A percentile compares a stretch with the other conserved stretches of the same genome.
phyloP scores from a whole-genome alignment of 2,888 invertebrate genomes.

The Tinea semifulvella region DNA sequence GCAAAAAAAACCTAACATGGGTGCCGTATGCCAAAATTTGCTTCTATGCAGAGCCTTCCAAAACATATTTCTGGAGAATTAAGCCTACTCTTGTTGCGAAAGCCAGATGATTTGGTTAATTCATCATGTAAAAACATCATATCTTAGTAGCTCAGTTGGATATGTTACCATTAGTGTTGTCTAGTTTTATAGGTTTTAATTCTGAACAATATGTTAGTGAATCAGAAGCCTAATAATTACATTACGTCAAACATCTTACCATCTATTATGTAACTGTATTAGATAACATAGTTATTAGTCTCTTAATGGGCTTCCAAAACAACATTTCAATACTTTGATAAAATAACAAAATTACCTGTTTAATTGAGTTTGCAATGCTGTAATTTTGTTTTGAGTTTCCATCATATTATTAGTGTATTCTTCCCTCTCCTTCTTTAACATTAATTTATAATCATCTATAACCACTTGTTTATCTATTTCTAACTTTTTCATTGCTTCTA shows the following conservation, averaged over 20 bases:
- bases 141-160: too few relatives aligned
- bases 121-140: too few relatives aligned
- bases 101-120: too few relatives aligned
- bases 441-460: slow-evolving; percentile 56
- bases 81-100: too few relatives aligned
- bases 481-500: slow-evolving; percentile 41
- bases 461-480: slow-evolving; percentile 50
- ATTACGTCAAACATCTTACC: slow-evolving; percentile 6
- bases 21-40: too few relatives aligned
- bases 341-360: too few relatives aligned
- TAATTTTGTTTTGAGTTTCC: slow-evolving; percentile 37
- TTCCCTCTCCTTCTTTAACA: slow-evolving; percentile 58
- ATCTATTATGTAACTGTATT: background rate
- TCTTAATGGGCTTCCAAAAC: background rate
- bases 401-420: slow-evolving; percentile 44
- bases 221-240: background rate
- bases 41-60: too few relatives aligned
- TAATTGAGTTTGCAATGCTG: slow-evolving; percentile 38
- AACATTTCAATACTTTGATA: background rate
- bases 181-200: too few relatives aligned
- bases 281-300: background rate
- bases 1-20: too few relatives aligned
- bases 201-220: too few relatives aligned
- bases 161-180: too few relatives aligned
- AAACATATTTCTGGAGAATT: too few relatives aligned